phyloP scores from a whole-genome alignment of 2,113 vertebrate genomes.

The Rattus rattus region DNA sequence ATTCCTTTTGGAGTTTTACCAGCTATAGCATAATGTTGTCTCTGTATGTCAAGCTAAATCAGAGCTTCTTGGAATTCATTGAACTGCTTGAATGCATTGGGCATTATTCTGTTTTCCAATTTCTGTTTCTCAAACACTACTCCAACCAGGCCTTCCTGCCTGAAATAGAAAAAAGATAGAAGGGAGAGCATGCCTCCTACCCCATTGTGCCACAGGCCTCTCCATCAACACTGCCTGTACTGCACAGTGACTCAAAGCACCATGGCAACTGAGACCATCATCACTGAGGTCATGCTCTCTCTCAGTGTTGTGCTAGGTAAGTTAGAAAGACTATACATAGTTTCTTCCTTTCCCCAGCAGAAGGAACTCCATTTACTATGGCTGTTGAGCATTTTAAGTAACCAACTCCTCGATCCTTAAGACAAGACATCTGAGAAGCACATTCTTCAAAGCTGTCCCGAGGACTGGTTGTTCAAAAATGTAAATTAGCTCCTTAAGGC shows the following conservation, averaged over 20 bases:
- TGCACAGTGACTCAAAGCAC: no score
- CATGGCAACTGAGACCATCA: not conserved
- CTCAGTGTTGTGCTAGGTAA: not conserved
- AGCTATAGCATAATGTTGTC: constrained; percentile 16
- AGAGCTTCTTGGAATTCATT: constrained; percentile 43
- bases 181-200: not conserved
- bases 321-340: not conserved
- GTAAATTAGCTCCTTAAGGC: not conserved
- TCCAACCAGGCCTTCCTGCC: not conserved
- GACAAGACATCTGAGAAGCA: not conserved
- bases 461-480: not conserved
- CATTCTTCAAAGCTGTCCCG: not conserved
- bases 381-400: not conserved
- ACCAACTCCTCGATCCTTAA: not conserved
- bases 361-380: not conserved
- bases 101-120: not conserved
- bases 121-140: not conserved
- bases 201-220: no score
- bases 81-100: not conserved
- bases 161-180: not conserved
- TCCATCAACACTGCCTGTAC: not conserved
- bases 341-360: not conserved
- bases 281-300: not conserved
- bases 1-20: constrained; percentile 56
- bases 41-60: not conserved